phyloP scores from a whole-genome alignment of 2,797 vertebrate species.

The Anomalospiza imberbis region DNA sequence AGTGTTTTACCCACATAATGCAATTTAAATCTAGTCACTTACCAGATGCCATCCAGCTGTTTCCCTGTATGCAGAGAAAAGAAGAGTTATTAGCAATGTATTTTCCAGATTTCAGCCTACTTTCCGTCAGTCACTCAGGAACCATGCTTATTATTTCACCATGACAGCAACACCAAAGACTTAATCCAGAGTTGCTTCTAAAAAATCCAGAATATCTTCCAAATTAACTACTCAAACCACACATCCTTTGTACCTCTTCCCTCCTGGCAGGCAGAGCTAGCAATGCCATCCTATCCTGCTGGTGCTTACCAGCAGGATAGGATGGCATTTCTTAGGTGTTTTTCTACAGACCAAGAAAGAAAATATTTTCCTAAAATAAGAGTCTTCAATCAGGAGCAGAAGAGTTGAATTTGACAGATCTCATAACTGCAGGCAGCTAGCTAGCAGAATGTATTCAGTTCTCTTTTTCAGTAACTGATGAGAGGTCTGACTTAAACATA shows the following conservation, averaged over 20 bases:
- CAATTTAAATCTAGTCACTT: slow-evolving; percentile 66
- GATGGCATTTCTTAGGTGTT: neutral
- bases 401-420: neutral
- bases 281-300: neutral
- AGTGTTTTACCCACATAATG: neutral
- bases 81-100: slow-evolving; percentile 9
- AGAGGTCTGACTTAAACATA: neutral
- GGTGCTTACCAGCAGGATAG: neutral
- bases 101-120: neutral
- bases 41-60: slow-evolving; percentile 98
- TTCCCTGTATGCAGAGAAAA: slow-evolving; percentile 87
- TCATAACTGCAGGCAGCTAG: neutral
- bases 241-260: neutral
- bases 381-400: neutral
- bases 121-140: neutral
- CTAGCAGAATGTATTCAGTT: neutral
- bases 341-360: neutral
- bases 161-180: neutral
- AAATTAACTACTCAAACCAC: neutral
- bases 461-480: neutral
- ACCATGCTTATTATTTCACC: neutral
- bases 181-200: neutral
- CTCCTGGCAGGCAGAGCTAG: neutral
- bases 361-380: neutral
- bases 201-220: neutral